These are phyloP conservation scores for Meloidogyne hapla DNA, from an alignment of 1,140 invertebrate genomes.

Conservation along the genomic window DNA sequence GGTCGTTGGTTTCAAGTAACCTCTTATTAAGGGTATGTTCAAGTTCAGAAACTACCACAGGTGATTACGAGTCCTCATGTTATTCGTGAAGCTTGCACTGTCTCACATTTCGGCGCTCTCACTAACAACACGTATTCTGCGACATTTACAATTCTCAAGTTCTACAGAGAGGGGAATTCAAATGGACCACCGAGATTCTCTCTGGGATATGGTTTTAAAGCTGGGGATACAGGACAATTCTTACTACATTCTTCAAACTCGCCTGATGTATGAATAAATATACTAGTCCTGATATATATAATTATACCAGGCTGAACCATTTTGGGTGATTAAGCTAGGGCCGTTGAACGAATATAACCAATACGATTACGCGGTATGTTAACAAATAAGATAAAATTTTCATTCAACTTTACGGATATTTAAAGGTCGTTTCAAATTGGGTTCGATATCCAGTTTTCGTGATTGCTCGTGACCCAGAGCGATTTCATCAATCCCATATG, in stretches of 20 bases:
- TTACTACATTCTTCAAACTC: slow-evolving; percentile 60
- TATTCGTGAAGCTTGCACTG: slow-evolving; percentile 63
- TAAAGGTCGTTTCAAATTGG: background rate
- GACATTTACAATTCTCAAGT: slow-evolving; percentile 62
- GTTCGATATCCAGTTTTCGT: slow-evolving; percentile 63
- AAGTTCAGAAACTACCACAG: slow-evolving; percentile 8
- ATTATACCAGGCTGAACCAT: slow-evolving; percentile 32
- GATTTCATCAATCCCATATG: slow-evolving; percentile 58
- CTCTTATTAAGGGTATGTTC: background rate
- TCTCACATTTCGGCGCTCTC: slow-evolving; percentile 62
- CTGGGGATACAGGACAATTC: slow-evolving; percentile 63
- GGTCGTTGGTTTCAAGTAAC: slow-evolving; percentile 63
- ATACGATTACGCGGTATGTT: slow-evolving; percentile 63
- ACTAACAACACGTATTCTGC: slow-evolving; percentile 64
- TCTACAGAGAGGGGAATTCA: slow-evolving; percentile 63
- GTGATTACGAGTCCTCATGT: slow-evolving; percentile 64
- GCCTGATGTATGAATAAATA: slow-evolving; percentile 53
- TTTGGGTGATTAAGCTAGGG: slow-evolving; percentile 64
- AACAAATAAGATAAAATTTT: slow-evolving; percentile 57
- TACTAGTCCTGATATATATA: too few relatives aligned
- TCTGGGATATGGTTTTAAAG: slow-evolving; percentile 63
- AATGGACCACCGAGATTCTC: slow-evolving; percentile 62
- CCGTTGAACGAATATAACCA: slow-evolving; percentile 64
- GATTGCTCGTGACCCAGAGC: slow-evolving; percentile 63
- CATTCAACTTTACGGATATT: background rate